Base-by-base conservation (phyloP, 2,888 invertebrate genomes). In the Orchestes rusci region DNA sequence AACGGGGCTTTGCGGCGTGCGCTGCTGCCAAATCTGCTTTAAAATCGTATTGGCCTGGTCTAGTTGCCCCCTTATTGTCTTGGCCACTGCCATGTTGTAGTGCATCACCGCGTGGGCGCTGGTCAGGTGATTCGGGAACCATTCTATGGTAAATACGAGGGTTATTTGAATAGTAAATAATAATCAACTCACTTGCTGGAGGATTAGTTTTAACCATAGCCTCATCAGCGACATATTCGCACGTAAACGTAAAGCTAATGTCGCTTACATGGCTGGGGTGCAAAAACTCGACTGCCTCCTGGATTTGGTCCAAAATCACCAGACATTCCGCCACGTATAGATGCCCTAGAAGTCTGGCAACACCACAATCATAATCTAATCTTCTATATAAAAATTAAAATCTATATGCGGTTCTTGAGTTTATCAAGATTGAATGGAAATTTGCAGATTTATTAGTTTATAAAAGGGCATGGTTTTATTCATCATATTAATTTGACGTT, bases 311-410 rank as follows among this genome's bases (percentile, higher is more conserved):
- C 62, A 89, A 70, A 57, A 84, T 77, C 39, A 93, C 81, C 8
- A 90, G 71, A 17, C 91, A 84, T 70, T 95, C 93, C 0, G 91
- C 91, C 38, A 87, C 84, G 66, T 95, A 95, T 57, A 94, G 76
- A 66, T 90, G 87, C 0, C 83, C 92, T 58, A 94, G 73, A 55
- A 89, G 77, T 65, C 85, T 84, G n/a, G n/a, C n/a, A n/a, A n/a
- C n/a, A n/a, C n/a, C n/a, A n/a, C n/a, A n/a, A n/a, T n/a, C n/a
- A n/a, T n/a, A n/a, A 53, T 15, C 58, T 60, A 54, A 12, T 35
- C 17, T 8, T 17, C 34, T 35, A 23, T 8, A 34, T 20, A 4
- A 5, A 16, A 36, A 12, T 23, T 4, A 27, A 7, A 39, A 16
- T 16, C 17, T 19, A 7, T 13, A n/a, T 19, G 34, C 34, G 4